Base-by-base conservation (phyloP, 1,140 invertebrate species). In the Ceratoteleas bidentatus region DNA sequence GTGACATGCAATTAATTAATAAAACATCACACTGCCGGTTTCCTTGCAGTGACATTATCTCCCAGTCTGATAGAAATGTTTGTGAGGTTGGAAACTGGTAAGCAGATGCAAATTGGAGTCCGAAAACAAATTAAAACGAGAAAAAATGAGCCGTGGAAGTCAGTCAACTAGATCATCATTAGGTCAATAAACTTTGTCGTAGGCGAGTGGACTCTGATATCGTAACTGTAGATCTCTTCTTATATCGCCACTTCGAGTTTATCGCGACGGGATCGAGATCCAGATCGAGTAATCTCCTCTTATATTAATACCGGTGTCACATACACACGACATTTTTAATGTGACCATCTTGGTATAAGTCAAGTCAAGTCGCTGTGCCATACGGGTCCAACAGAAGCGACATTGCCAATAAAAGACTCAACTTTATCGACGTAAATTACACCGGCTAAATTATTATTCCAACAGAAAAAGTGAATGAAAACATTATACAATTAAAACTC, bases 161-260 rank as follows among this genome's bases (percentile, higher is more conserved):
- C 47, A 72, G 54, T 79, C 76, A 68, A 73, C 38, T 82, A 72
- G 72, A 75, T 76, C 66, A 72, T 77, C 66, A 60, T 68, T 73
- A 54, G 74, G 68, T 82, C 68, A 69, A 77, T 77, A 82, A 82
- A 82, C 73, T 77, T 82, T 64, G 64, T 66, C 61, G 73, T 82
- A 82, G 80, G 69, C 80, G 56, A 73, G 61, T 61, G 66, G 78
- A 64, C 66, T 72, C 58, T 72, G 62, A 66, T 82, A 82, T 82
- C 61, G 58, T 73, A 82, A 68, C 68, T 72, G 69, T 73, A 72
- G 70, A 81, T 81, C 65, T 69, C 62, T 68, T 50, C 62, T 70
- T 76, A 74, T 70, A 66, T 76, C 58, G 36, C 56, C 75, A 40
- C 52, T 70, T 75, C 50, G 14, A 70, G 60, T 53, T 72, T 81